These are phyloP conservation scores for Lomographa bimaculata DNA, from an alignment of 2,888 invertebrate genomes.

Conservation along the genomic window DNA sequence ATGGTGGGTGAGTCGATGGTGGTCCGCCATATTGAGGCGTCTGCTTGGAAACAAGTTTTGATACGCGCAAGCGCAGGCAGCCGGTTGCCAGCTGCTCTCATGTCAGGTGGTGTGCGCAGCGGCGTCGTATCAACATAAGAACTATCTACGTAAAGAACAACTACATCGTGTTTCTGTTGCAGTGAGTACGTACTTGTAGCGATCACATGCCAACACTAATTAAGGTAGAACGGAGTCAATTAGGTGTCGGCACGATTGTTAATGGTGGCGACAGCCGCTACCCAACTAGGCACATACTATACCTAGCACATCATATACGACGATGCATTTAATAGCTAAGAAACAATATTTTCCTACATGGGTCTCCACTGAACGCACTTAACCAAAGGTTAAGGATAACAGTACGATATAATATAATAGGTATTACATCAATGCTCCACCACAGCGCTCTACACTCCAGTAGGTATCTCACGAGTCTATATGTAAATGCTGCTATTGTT, in stretches of 20 bases:
- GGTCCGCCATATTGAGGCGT: slow-evolving; percentile 70
- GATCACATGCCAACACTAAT: slow-evolving; percentile 44
- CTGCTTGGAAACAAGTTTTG: slow-evolving; percentile 76
- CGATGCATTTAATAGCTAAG: slow-evolving; percentile 3
- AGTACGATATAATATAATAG: too few species aligned
- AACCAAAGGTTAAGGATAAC: slow-evolving; percentile 22
- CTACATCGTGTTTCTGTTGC: slow-evolving; percentile 28
- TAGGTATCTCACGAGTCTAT: too few species aligned
- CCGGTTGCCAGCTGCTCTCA: slow-evolving; percentile 75
- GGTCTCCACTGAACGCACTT: slow-evolving; percentile 1
- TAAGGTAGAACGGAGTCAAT: slow-evolving; percentile 51
- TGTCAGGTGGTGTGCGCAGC: slow-evolving; percentile 77
- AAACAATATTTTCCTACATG: slow-evolving; percentile 7
- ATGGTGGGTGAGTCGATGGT: slow-evolving; percentile 40
- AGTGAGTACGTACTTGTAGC: slow-evolving; percentile 7
- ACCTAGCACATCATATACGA: slow-evolving; percentile 11
- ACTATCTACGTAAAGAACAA: slow-evolving; percentile 34
- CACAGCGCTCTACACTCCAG: too few species aligned
- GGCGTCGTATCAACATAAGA: slow-evolving; percentile 63
- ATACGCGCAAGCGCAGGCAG: slow-evolving; percentile 66
- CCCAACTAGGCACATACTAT: slow-evolving; percentile 3
- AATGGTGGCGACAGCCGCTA: slow-evolving; percentile 40
- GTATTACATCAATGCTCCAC: too few species aligned
- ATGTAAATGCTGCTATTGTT: slow-evolving; percentile 7
- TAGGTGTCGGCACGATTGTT: slow-evolving; percentile 56